Evolutionary conservation across 2,888 invertebrate species (phyloP).

Genomic region (Diaprepes abbreviatus): DNA sequence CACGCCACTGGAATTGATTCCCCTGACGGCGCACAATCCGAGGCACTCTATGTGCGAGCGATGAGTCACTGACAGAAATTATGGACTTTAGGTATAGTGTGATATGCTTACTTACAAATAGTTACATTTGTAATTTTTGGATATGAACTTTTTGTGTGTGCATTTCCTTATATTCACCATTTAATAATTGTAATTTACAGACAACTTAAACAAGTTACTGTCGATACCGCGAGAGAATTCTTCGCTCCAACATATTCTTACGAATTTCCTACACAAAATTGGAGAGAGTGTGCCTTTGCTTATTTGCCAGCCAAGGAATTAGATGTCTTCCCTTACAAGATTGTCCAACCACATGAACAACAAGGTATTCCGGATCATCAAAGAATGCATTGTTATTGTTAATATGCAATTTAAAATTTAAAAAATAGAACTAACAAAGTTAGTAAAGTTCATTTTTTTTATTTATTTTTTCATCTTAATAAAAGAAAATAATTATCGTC

Average conservation of each 20-base stretch:
- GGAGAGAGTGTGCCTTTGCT: slow-evolving; percentile 62
- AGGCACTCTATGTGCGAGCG: too few species aligned
- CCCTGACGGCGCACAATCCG: too few species aligned
- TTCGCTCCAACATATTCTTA: slow-evolving; percentile 62
- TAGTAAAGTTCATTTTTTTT: too few species aligned
- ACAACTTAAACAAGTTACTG: slow-evolving; percentile 56
- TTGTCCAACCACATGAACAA: slow-evolving; percentile 46
- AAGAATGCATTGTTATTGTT: slow-evolving; percentile 48
- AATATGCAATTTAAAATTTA: slow-evolving; percentile 4
- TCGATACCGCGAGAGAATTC: slow-evolving; percentile 62
- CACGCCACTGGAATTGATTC: too few species aligned
- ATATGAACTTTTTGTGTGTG: too few species aligned
- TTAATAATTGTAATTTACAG: slow-evolving; percentile 56
- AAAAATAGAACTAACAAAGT: not conserved
- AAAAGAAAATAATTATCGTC: too few species aligned
- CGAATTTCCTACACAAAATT: slow-evolving; percentile 61
- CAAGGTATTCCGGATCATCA: slow-evolving; percentile 30
- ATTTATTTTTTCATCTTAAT: too few species aligned
- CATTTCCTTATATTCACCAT: slow-evolving; percentile 40
- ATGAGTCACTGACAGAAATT: too few species aligned
- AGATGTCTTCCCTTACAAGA: slow-evolving; percentile 52
- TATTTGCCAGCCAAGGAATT: slow-evolving; percentile 63
- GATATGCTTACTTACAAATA: too few species aligned
- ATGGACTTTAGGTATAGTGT: too few species aligned
- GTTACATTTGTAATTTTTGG: too few species aligned